Evolutionary conservation across 2,888 invertebrate species (phyloP).

Genomic region (Philaethria dido): DNA sequence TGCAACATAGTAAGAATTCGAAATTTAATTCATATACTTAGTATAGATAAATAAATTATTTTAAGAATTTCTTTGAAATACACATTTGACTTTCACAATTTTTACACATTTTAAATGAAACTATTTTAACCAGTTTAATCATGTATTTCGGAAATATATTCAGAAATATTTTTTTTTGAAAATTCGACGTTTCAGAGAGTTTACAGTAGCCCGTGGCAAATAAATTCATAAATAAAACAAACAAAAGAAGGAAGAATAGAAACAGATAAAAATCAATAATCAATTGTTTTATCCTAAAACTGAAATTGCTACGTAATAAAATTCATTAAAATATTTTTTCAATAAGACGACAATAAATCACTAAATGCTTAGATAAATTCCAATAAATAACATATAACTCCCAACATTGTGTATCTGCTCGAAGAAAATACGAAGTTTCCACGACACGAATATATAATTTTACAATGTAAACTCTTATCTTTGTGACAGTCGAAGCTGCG

Average conservation of each 20-base stretch:
- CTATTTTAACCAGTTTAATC: too few relatives aligned
- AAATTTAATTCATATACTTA: background rate
- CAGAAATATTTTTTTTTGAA: too few relatives aligned
- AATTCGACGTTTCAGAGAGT: too few relatives aligned
- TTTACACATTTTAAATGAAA: too few relatives aligned
- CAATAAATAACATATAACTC: background rate
- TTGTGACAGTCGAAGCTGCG: slow-evolving; percentile 38
- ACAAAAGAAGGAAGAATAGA: too few relatives aligned
- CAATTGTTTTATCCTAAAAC: too few relatives aligned
- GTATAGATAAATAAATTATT: background rate
- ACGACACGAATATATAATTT: slow-evolving; percentile 23
- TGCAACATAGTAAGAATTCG: background rate
- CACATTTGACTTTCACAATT: too few relatives aligned
- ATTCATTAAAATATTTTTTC: background rate
- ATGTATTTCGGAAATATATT: too few relatives aligned
- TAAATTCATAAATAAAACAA: too few relatives aligned
- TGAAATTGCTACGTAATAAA: too few relatives aligned
- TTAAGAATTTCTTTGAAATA: background rate
- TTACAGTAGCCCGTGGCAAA: too few relatives aligned
- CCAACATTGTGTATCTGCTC: background rate
- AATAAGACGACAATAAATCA: background rate
- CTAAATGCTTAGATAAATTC: background rate
- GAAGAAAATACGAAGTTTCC: background rate
- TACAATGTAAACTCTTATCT: slow-evolving; percentile 41
- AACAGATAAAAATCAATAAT: too few relatives aligned